phyloP scores from a whole-genome alignment of 1,140 invertebrate genomes.

The Macrotrachela quadricornifera region DNA sequence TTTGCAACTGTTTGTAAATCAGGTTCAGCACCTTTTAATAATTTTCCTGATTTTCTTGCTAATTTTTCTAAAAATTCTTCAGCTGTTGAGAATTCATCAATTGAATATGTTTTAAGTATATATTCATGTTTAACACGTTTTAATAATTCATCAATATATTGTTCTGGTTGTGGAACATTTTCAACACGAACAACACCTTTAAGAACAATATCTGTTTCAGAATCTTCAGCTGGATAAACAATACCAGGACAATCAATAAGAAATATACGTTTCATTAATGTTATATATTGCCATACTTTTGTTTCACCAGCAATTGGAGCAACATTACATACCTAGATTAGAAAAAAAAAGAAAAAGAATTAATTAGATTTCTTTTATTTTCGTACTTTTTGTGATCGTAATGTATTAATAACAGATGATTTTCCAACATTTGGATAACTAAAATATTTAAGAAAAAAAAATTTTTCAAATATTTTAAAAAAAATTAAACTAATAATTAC shows the following conservation, averaged over 20 bases:
- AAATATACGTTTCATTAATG: slow-evolving; percentile 85
- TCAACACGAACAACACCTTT: slow-evolving; percentile 65
- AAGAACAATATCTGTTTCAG: slow-evolving; percentile 78
- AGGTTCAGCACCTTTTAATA: slow-evolving; percentile 58
- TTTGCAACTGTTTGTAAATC: slow-evolving; percentile 64
- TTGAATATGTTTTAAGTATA: slow-evolving; percentile 68
- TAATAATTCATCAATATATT: slow-evolving; percentile 68
- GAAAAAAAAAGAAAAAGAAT: slow-evolving; percentile 13
- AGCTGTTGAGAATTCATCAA: slow-evolving; percentile 50
- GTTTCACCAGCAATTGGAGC: slow-evolving; percentile 97
- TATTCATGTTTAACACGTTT: slow-evolving; percentile 71
- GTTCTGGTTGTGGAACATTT: slow-evolving; percentile 72
- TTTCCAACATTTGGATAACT: slow-evolving; percentile 97
- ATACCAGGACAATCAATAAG: slow-evolving; percentile 97
- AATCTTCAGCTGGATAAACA: slow-evolving; percentile 51
- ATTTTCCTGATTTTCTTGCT: slow-evolving; percentile 58
- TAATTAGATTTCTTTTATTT: neutral
- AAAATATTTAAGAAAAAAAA: slow-evolving; percentile 55
- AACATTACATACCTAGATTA: slow-evolving; percentile 66
- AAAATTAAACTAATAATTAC: too few species aligned
- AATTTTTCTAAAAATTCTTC: slow-evolving; percentile 79
- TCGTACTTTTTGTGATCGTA: slow-evolving; percentile 66
- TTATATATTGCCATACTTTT: slow-evolving; percentile 86
- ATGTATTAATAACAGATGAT: slow-evolving; percentile 88
- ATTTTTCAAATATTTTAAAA: too few species aligned